Base-by-base conservation (phyloP, 2,888 invertebrate genomes). In the Chrysomela aeneicollis region DNA sequence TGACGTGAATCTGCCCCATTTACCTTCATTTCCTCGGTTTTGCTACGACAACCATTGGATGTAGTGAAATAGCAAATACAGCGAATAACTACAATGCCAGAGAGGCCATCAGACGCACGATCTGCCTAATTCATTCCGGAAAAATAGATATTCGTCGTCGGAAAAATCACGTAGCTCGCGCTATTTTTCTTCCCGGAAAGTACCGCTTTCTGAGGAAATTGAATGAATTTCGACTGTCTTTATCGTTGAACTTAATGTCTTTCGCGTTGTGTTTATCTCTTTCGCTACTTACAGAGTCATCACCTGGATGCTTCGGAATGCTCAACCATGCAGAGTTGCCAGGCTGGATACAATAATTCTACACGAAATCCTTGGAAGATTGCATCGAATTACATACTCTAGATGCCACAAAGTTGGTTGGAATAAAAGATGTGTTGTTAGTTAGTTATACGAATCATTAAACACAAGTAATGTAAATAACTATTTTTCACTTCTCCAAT, bases 141-240 rank as follows among this genome's bases (percentile, higher is more conserved):
- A 12, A 42, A 42, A 42, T 42, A 42, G 12, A 42, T 42, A 42
- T 42, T 42, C 15, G 42, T 15, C 42, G 42, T n/a, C 15, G 42
- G n/a, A 42, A 42, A 15, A 42, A 42, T 42, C 42, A 42, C 42
- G 42, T 42, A 15, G 4, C n/a, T n/a, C 42, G 42, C n/a, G 42
- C 15, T n/a, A 42, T 42, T 42, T 4, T 42, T 15, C 15, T 42
- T 15, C 15, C 15, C 1, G 42, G n/a, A 12, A 42, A 42, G 42
- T 42, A 15, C 15, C 6, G 42, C 15, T 42, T 42, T 15, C 42
- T 15, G 42, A 15, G 42, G 15, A 42, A 42, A 42, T 42, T 42
- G 42, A 42, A 42, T 42, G 42, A 42, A 42, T 42, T 42, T 42
- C 42, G 42, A 42, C 42, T 42, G 42, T 42, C 42, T 42, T 42